phyloP scores from a whole-genome alignment of 2,113 vertebrate species.

The Ammodytes marinus region DNA sequence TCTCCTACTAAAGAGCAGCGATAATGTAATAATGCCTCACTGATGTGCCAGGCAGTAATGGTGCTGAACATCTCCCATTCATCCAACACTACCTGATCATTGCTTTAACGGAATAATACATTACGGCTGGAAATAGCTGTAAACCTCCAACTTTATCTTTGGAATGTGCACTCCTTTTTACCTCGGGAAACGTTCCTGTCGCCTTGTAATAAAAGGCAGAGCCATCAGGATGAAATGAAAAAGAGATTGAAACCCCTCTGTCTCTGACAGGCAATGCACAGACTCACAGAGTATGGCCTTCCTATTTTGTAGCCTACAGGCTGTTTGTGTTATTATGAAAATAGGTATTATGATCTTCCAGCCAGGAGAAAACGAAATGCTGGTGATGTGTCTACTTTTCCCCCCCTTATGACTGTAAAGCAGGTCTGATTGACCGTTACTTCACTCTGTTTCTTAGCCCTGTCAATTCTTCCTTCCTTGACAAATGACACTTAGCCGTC shows the following conservation, averaged over 20 bases:
- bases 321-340: conserved; percentile 77
- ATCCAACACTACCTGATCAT: conserved; percentile 94
- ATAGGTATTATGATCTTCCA: conserved; percentile 75
- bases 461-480: conserved; percentile 75
- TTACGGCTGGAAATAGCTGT: conserved; percentile 88
- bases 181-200: conserved; percentile 79
- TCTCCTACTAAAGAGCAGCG: conserved; percentile 95
- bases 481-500: conserved; percentile 75
- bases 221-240: conserved; percentile 83
- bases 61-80: conserved; percentile 95
- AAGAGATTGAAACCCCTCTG: conserved; percentile 83
- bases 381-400: conserved; percentile 38
- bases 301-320: conserved; percentile 73
- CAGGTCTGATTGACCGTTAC: conserved; percentile 75
- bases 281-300: conserved; percentile 58
- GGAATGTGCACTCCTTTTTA: conserved; percentile 82
- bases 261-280: conserved; percentile 68
- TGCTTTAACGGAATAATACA: conserved; percentile 92
- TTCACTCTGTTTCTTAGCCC: conserved; percentile 65
- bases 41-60: conserved; percentile 95
- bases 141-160: conserved; percentile 86
- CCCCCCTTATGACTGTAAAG: conserved; percentile 59
- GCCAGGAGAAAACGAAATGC: conserved; percentile 56
- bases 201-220: conserved; percentile 80
- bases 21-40: conserved; percentile 96